These are phyloP conservation scores for Bradypodion pumilum DNA, from an alignment of 2,797 vertebrate species.

Conservation along the genomic window DNA sequence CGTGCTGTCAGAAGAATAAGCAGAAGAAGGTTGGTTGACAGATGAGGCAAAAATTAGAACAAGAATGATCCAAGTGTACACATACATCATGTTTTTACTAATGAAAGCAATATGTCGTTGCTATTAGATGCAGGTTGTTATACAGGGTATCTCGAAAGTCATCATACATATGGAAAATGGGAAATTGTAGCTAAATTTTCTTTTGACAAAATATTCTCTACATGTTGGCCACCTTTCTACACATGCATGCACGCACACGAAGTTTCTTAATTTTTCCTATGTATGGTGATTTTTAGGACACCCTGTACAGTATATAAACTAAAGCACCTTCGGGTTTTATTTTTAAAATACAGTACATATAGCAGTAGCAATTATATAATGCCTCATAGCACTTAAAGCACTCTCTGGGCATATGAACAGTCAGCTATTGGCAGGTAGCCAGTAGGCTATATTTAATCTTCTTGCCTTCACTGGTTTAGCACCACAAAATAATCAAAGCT, in stretches of 20 bases:
- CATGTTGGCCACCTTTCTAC: too few species aligned
- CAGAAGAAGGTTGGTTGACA: constrained; percentile 34
- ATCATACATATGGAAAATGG: too few species aligned
- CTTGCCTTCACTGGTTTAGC: neutral
- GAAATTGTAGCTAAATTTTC: too few species aligned
- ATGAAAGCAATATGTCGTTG: constrained; percentile 10
- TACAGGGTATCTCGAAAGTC: constrained; percentile 18
- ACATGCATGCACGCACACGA: too few species aligned
- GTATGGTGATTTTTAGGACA: too few species aligned
- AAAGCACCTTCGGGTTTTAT: too few species aligned
- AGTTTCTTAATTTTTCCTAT: too few species aligned
- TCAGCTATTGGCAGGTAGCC: neutral
- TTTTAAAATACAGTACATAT: constrained; percentile 28
- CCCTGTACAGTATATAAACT: too few species aligned
- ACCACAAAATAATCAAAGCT: neutral
- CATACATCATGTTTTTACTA: constrained; percentile 10
- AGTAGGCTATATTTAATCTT: neutral
- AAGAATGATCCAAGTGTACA: constrained; percentile 24
- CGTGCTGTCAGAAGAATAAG: constrained; percentile 59
- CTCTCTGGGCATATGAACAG: neutral
- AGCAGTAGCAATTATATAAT: too few species aligned
- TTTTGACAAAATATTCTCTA: too few species aligned
- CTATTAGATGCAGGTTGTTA: neutral
- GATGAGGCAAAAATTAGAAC: constrained; percentile 17
- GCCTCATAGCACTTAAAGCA: too few species aligned